These are phyloP conservation scores for Labeo rohita DNA, from an alignment of 2,113 vertebrate genomes.

Conservation along the genomic window DNA sequence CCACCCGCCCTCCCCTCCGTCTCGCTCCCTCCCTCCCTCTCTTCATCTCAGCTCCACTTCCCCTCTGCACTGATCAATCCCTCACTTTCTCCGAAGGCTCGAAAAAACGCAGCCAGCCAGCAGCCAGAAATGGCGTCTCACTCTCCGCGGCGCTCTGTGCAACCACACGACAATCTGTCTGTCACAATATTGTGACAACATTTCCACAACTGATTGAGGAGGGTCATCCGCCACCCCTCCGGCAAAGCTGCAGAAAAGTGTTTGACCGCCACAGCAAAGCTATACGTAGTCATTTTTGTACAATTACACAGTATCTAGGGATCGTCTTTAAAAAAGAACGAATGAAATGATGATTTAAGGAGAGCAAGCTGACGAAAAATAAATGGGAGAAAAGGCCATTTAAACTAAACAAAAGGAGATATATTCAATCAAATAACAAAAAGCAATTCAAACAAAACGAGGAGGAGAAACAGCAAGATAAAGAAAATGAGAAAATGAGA, in stretches of 20 bases:
- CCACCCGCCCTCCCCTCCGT: conserved; percentile 11
- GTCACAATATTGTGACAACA: conserved; percentile 47
- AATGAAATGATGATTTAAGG: neutral
- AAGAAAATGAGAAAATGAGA: neutral
- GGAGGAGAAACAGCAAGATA: neutral
- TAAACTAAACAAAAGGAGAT: neutral
- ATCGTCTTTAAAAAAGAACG: neutral
- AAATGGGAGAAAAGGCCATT: neutral
- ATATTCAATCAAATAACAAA: neutral
- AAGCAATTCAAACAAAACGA: neutral
- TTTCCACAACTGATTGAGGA: neutral
- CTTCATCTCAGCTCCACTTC: conserved; percentile 17
- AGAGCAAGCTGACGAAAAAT: neutral
- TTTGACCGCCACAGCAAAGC: neutral
- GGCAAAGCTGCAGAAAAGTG: neutral
- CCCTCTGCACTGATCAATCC: conserved; percentile 60
- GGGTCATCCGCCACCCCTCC: neutral
- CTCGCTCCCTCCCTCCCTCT: conserved; percentile 11
- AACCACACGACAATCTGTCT: conserved; percentile 25
- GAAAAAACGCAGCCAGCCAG: conserved; percentile 12
- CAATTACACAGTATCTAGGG: neutral
- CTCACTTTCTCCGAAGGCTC: conserved; percentile 40
- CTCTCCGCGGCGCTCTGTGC: conserved; percentile 21
- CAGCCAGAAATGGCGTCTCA: conserved; percentile 24
- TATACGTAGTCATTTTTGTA: neutral